Evolutionary conservation across 2,888 invertebrate genomes (phyloP), one percentile per base, ranked within the genome.

Genomic region (Heliconius sara): DNA sequence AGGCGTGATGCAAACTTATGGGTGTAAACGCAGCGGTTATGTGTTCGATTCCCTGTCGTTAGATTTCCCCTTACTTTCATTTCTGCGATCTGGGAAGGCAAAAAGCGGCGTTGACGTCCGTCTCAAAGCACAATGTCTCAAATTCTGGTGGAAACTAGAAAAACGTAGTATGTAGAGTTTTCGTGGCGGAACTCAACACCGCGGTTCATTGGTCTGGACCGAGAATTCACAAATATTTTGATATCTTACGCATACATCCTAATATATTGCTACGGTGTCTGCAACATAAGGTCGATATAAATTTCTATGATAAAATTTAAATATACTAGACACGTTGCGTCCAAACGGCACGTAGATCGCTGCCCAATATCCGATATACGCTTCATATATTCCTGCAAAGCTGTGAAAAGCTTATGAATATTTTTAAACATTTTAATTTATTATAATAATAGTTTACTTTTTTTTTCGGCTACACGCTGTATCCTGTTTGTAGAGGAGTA

Each of bases 361-460:
- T 39, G 60, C 80, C 75, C 78, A 78, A 78, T 80, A 80, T 80
- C 80, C 78, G 77, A 78, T 80, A 80, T 80, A 66, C 80, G 77
- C 75, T 80, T 71, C 75, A 80, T 75, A 78, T 80, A 80, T 78
- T 80, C 80, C 57, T 76, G 75, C 30, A 75, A 78, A 60, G 72
- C 34, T 43, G 39, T 65, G 60, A 63, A 74, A 57, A 60, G 25
- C 19, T 39, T 60, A 73, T 60, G 30, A 73, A 73, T 73, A 73
- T 73, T 73, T 73, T 47, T 13, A 73, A 34, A 57, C 47, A 25
- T 43, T 25, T 27, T n/a, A 43, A 27, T 16, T 25, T 66, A 30
- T 66, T 66, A 66, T 27, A 30, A 27, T 60, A 60, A 60, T n/a
- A 22, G n/a, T n/a, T 60, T 10, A n/a, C 10, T 10, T 60, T 47